phyloP scores from a whole-genome alignment of 2,888 invertebrate genomes.

The Pyrocoelia pectoralis region DNA sequence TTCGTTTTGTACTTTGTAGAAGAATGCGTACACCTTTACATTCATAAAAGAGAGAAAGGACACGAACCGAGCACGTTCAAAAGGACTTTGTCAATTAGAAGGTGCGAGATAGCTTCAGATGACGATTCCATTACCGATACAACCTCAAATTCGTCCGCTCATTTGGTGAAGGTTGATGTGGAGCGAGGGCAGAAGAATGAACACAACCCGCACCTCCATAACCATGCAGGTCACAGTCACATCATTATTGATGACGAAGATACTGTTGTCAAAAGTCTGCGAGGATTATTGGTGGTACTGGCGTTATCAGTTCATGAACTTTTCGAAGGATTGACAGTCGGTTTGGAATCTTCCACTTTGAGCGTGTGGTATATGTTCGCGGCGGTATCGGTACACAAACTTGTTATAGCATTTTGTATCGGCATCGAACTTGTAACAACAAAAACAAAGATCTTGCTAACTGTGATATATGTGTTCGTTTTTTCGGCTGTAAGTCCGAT shows the following conservation, averaged over 20 bases:
- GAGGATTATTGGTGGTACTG: slow-evolving; percentile 80
- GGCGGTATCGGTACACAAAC: slow-evolving; percentile 84
- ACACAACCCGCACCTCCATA: slow-evolving; percentile 36
- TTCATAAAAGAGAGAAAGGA: slow-evolving; percentile 59
- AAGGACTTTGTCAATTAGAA: slow-evolving; percentile 52
- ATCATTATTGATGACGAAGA: slow-evolving; percentile 44
- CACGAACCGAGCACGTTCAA: slow-evolving; percentile 46
- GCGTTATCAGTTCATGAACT: slow-evolving; percentile 87
- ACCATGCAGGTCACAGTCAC: slow-evolving; percentile 50
- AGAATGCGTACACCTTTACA: slow-evolving; percentile 76
- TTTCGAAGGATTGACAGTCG: slow-evolving; percentile 86
- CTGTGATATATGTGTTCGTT: slow-evolving; percentile 73
- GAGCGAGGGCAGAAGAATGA: slow-evolving; percentile 22
- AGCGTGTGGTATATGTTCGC: slow-evolving; percentile 83
- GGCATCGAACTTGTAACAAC: slow-evolving; percentile 83
- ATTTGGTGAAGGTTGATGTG: slow-evolving; percentile 41
- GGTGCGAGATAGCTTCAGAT: slow-evolving; percentile 43
- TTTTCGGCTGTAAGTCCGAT: slow-evolving; percentile 83
- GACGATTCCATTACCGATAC: slow-evolving; percentile 22
- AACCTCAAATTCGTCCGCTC: slow-evolving; percentile 39
- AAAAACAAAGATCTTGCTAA: slow-evolving; percentile 69
- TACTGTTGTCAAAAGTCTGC: slow-evolving; percentile 59
- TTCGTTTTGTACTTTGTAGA: slow-evolving; percentile 83
- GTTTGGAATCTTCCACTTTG: slow-evolving; percentile 70
- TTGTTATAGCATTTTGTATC: slow-evolving; percentile 88